Evolutionary conservation across 2,113 vertebrate species (phyloP).

Genomic region (Pholis gunnellus): DNA sequence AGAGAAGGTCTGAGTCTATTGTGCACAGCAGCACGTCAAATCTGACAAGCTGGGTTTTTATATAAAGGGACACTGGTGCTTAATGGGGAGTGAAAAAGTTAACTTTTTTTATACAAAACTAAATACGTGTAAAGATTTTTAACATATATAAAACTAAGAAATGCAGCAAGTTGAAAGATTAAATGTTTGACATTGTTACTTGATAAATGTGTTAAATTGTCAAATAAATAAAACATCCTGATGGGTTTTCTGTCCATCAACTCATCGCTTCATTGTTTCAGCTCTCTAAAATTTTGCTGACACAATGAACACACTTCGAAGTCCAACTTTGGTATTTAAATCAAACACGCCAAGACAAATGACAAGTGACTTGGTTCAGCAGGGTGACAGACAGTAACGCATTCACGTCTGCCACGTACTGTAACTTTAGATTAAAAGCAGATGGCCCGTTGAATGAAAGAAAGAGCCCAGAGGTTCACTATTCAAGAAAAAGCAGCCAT

Average conservation of each 20-base stretch:
- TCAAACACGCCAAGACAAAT: conserved; percentile 33
- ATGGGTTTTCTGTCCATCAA: neutral
- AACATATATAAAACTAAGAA: neutral
- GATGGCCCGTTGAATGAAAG: conserved; percentile 11
- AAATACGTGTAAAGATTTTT: neutral
- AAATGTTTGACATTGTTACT: neutral
- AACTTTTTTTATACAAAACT: neutral
- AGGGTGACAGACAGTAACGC: conserved; percentile 27
- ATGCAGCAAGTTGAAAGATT: neutral
- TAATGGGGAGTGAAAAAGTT: neutral
- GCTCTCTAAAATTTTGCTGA: conserved; percentile 2
- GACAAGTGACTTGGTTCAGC: conserved; percentile 24
- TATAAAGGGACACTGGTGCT: neutral
- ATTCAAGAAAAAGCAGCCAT: conserved; percentile 22
- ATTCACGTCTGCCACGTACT: conserved; percentile 26
- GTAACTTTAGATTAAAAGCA: conserved; percentile 33
- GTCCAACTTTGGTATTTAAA: conserved; percentile 12
- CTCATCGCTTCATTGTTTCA: neutral
- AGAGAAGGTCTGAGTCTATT: conserved; percentile 31
- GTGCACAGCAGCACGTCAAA: conserved; percentile 29
- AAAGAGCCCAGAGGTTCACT: conserved; percentile 33
- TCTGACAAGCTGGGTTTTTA: conserved; percentile 18
- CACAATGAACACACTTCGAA: conserved; percentile 5
- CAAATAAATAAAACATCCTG: neutral
- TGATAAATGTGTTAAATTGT: neutral